Evolutionary conservation across 2,888 invertebrate genomes (phyloP).

Genomic region (Idaea aversata): DNA sequence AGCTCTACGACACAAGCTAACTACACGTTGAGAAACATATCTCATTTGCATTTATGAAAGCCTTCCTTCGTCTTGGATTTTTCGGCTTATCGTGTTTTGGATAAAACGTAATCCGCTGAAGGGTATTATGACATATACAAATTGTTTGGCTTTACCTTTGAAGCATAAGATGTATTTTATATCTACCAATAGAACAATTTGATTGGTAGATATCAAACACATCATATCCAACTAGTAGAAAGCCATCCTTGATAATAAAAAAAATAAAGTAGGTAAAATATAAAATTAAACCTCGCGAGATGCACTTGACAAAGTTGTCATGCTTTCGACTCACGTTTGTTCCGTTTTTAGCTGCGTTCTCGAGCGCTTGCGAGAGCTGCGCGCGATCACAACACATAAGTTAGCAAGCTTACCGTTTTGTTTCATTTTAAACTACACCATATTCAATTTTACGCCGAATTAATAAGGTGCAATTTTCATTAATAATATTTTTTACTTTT

Average conservation of each 20-base stretch:
- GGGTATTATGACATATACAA: not conserved
- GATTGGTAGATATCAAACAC: not conserved
- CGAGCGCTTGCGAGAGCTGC: constrained; percentile 84
- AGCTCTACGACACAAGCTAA: not conserved
- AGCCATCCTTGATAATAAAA: not conserved
- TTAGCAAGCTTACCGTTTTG: constrained; percentile 62
- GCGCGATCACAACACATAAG: constrained; percentile 68
- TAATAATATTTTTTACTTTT: not conserved
- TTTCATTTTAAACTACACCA: constrained; percentile 39
- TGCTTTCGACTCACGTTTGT: constrained; percentile 79
- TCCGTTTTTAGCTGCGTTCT: constrained; percentile 84
- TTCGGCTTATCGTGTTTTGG: not conserved
- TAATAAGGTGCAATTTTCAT: not conserved
- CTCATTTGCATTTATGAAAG: not conserved
- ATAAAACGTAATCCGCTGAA: not conserved
- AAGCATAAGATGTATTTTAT: not conserved
- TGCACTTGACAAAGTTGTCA: constrained; percentile 40
- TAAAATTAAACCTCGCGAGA: not conserved
- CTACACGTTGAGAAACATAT: not conserved
- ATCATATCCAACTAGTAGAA: not conserved
- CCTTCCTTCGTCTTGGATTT: not conserved
- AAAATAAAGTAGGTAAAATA: not conserved
- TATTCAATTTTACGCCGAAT: constrained; percentile 5
- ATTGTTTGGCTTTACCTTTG: not conserved
- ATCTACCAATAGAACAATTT: not conserved